A percentile compares a stretch with the other conserved stretches of the same genome.
phyloP scores from a whole-genome alignment of 2,113 vertebrate species.

The Romanogobio albipinnatus region DNA sequence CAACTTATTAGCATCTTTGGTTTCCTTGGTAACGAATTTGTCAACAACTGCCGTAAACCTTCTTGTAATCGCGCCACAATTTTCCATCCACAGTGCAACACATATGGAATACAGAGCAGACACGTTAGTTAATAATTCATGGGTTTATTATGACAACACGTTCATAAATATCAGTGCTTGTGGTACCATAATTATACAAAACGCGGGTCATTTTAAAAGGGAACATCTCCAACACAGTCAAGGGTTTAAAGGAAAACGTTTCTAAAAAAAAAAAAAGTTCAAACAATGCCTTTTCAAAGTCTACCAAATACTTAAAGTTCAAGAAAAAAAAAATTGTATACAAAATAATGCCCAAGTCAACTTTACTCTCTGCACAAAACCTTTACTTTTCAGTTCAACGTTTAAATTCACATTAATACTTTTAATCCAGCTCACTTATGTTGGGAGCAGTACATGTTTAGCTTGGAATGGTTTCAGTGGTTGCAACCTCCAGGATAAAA shows the following conservation, averaged over 20 bases:
- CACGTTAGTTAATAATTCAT: neutral
- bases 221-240: neutral
- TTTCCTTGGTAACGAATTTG: constrained; percentile 61
- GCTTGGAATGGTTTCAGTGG: constrained; percentile 25
- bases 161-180: constrained; percentile 36
- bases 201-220: neutral
- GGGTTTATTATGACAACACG: constrained; percentile 28
- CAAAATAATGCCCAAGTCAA: constrained; percentile 18
- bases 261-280: neutral
- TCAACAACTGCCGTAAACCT: constrained; percentile 25
- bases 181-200: constrained; percentile 37
- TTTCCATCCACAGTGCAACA: neutral
- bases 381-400: neutral
- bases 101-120: neutral
- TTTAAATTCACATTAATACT: neutral
- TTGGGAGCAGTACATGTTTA: constrained; percentile 11
- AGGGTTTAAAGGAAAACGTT: neutral
- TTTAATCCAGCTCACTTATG: neutral
- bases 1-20: neutral
- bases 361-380: neutral
- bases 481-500: neutral
- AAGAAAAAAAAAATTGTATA: neutral
- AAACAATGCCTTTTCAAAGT: neutral
- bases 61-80: neutral
- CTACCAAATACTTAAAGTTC: neutral